phyloP scores from a whole-genome alignment of 2,797 vertebrate genomes.

The Rhodeus uyekii region DNA sequence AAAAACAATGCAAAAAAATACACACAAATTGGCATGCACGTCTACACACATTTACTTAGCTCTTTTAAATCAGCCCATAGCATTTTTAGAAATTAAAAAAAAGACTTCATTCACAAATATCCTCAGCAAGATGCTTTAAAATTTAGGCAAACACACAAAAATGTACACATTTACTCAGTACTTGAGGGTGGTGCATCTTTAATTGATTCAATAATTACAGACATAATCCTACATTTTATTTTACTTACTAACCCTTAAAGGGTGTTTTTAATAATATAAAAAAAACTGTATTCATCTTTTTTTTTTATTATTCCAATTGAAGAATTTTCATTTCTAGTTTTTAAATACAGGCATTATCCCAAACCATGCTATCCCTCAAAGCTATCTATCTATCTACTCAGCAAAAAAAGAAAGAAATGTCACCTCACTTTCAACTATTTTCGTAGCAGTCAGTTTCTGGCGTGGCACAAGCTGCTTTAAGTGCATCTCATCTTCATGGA shows the following conservation, averaged over 20 bases:
- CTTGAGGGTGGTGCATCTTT: not conserved
- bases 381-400: too few relatives aligned
- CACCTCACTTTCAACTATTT: too few relatives aligned
- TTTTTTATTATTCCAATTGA: not conserved
- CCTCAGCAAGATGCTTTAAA: not conserved
- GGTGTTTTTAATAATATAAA: not conserved
- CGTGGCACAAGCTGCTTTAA: too few relatives aligned
- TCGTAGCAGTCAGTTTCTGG: too few relatives aligned
- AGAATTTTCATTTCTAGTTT: not conserved
- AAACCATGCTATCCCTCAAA: not conserved
- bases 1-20: not conserved
- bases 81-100: not conserved
- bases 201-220: not conserved
- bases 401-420: too few relatives aligned
- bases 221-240: not conserved
- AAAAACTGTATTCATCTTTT: not conserved
- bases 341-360: not conserved
- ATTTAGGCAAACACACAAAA: not conserved
- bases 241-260: not conserved
- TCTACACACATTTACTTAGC: not conserved
- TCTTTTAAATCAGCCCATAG: not conserved
- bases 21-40: not conserved
- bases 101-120: not conserved
- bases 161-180: not conserved
- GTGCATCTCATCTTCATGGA: too few relatives aligned